A percentile compares a stretch with the other conserved stretches of the same genome.
Conservation (phyloP, 1,140 invertebrate genomes). For the Bombus affinis region DNA sequence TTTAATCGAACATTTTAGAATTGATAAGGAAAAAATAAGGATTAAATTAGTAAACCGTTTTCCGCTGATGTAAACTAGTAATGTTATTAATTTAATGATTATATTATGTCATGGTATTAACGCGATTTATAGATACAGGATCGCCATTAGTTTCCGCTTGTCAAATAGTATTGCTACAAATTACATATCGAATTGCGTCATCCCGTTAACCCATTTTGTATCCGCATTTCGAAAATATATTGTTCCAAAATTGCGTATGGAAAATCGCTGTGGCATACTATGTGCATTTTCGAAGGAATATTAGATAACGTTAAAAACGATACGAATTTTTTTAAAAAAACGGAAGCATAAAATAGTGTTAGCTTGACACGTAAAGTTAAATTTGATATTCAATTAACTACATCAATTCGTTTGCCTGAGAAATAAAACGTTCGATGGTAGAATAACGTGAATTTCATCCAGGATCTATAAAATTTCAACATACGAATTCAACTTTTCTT, state of each 20-base stretch:
- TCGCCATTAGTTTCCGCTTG: slow-evolving; percentile 10
- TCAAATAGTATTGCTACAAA: slow-evolving; percentile 8
- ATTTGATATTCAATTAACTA: not conserved
- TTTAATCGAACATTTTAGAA: not conserved
- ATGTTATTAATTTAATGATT: not conserved
- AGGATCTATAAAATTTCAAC: too few relatives aligned
- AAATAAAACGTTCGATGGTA: not conserved
- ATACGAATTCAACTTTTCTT: too few relatives aligned
- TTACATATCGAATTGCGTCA: not conserved
- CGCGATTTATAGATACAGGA: not conserved
- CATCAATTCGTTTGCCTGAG: not conserved
- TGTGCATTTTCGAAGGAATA: not conserved
- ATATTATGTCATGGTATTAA: not conserved
- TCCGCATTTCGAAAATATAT: not conserved
- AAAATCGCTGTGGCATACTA: not conserved
- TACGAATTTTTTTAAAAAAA: not conserved
- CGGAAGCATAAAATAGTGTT: not conserved
- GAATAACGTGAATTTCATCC: not conserved
- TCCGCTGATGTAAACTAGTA: not conserved
- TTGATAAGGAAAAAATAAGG: not conserved
- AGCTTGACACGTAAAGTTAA: not conserved
- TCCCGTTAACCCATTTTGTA: slow-evolving; percentile 14
- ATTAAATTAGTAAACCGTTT: not conserved
- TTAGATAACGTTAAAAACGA: not conserved
- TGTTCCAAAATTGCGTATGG: not conserved